A percentile compares a stretch with the other conserved stretches of the same genome.
Evolutionary conservation across 1,140 invertebrate genomes (phyloP).

Genomic region (Centruroides vittatus): DNA sequence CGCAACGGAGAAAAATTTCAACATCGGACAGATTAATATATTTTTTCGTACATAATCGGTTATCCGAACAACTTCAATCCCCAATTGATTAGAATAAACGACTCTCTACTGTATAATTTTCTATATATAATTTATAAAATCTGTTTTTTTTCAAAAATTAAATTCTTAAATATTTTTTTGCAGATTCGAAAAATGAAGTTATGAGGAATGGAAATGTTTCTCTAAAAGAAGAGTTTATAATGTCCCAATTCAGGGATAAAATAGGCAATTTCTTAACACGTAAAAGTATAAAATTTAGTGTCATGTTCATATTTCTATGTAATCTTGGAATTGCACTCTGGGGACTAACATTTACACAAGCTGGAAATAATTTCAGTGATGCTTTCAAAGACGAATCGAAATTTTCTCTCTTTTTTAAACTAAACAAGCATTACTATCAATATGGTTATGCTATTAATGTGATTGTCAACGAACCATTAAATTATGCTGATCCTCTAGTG

Average conservation of each 20-base stretch:
- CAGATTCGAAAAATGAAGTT: constrained; percentile 23
- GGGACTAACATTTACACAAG: constrained; percentile 70
- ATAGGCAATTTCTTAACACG: constrained; percentile 59
- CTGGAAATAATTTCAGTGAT: constrained; percentile 71
- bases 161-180: constrained; percentile 26
- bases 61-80: too few relatives aligned
- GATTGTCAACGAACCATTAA: constrained; percentile 60
- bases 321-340: constrained; percentile 74
- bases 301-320: constrained; percentile 58
- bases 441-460: constrained; percentile 80
- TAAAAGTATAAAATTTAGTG: constrained; percentile 53
- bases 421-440: constrained; percentile 75
- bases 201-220: too few relatives aligned
- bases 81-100: too few relatives aligned
- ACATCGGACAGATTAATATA: too few relatives aligned
- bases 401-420: constrained; percentile 78
- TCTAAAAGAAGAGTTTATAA: background rate
- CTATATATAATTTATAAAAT: too few relatives aligned
- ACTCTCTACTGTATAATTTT: too few relatives aligned
- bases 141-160: too few relatives aligned
- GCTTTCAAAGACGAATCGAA: constrained; percentile 75
- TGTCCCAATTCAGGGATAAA: constrained; percentile 74
- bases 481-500: constrained; percentile 65
- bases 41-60: too few relatives aligned
- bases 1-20: too few relatives aligned